Conservation (phyloP, 2,113 vertebrate genomes). For the Deroptyus accipitrinus region DNA sequence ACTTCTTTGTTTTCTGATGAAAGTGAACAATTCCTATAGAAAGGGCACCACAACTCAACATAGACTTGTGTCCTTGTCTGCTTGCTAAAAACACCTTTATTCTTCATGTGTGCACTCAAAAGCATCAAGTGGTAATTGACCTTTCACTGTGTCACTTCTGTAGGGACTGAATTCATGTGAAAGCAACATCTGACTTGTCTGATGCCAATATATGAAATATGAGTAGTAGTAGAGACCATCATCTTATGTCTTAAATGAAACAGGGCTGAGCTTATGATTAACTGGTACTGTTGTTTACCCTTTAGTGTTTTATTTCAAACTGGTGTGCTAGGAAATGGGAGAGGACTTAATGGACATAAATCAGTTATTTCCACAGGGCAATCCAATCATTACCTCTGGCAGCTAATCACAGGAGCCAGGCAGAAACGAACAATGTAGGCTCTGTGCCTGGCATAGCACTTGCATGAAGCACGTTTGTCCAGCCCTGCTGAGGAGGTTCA, state of each 20-base stretch:
- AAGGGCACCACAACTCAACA: background rate
- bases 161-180: background rate
- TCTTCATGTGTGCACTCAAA: background rate
- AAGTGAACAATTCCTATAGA: background rate
- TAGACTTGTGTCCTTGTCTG: background rate
- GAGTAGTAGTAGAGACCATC: background rate
- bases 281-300: background rate
- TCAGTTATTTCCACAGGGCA: background rate
- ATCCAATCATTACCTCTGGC: background rate
- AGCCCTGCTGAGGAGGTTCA: background rate
- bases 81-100: background rate
- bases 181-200: background rate
- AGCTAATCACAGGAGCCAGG: background rate
- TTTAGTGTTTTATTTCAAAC: background rate
- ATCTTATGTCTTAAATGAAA: background rate
- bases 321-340: background rate
- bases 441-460: background rate
- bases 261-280: background rate
- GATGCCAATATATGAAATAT: background rate
- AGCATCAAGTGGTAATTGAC: background rate
- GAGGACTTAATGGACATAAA: background rate
- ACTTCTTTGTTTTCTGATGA: background rate
- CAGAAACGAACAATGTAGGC: rapidly evolving
- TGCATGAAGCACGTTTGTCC: rapidly evolving
- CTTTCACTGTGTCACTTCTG: rapidly evolving